Conservation (phyloP, 2,113 vertebrate species). For the Buteo buteo region DNA sequence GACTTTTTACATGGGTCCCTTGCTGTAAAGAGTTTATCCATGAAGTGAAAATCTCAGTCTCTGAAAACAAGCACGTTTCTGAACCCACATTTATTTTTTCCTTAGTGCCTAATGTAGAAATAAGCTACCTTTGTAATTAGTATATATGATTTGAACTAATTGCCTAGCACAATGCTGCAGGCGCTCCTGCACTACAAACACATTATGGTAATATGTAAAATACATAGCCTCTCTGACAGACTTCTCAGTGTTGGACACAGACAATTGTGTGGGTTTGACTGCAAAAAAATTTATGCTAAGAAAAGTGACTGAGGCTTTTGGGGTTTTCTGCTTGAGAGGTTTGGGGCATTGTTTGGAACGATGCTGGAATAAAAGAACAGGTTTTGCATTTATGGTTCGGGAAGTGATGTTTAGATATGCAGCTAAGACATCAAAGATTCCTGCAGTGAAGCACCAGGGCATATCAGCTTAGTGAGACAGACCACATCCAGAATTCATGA, state of each 20-base stretch:
- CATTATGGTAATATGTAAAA: background rate
- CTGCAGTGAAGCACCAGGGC: background rate
- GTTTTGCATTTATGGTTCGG: background rate
- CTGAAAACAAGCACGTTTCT: background rate
- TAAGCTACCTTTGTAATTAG: background rate
- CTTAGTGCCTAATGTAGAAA: background rate
- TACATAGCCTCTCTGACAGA: background rate
- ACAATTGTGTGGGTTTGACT: background rate
- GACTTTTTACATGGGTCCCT: background rate
- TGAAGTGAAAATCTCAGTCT: background rate
- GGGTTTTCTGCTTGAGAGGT: constrained; percentile 7
- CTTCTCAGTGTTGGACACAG: background rate
- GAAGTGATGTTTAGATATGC: background rate
- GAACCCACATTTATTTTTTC: background rate
- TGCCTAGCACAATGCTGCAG: background rate
- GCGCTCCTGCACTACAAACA: background rate
- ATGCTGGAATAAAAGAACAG: background rate
- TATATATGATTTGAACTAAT: background rate
- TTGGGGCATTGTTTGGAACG: background rate
- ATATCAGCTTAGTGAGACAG: background rate
- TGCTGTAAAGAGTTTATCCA: background rate
- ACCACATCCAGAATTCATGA: background rate
- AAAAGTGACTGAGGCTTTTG: background rate
- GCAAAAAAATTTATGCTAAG: background rate
- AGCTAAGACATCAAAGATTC: background rate